phyloP scores from a whole-genome alignment of 2,888 invertebrate genomes.

The Tanytarsus gracilentus region DNA sequence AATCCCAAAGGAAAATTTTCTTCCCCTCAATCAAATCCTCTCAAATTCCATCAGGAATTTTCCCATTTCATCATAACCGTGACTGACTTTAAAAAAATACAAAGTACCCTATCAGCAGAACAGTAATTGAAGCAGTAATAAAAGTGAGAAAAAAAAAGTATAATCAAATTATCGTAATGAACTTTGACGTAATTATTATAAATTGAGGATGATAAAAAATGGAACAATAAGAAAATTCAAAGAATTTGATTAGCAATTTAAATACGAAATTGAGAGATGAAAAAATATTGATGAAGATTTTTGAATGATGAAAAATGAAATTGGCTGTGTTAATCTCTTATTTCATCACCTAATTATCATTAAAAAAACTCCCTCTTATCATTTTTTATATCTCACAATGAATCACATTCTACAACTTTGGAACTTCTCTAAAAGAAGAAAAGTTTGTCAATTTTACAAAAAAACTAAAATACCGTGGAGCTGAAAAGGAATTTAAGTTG shows the following conservation, averaged over 20 bases:
- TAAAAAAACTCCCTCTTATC: background rate
- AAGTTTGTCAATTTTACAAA: too few species aligned
- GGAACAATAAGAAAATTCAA: conserved; percentile 10
- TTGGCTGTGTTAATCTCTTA: conserved; percentile 1
- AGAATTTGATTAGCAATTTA: conserved; percentile 10
- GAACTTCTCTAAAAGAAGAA: too few species aligned
- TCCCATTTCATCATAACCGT: background rate
- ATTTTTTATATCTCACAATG: background rate
- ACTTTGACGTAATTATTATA: background rate
- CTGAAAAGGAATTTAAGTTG: too few species aligned
- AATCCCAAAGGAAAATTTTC: background rate
- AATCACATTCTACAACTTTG: too few species aligned
- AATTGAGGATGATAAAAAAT: background rate
- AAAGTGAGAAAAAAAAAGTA: conserved; percentile 8
- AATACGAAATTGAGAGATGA: background rate
- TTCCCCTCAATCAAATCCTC: background rate
- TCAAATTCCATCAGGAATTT: background rate
- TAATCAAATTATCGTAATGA: background rate
- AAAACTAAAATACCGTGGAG: too few species aligned
- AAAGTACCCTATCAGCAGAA: conserved; percentile 1
- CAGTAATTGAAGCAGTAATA: too few species aligned
- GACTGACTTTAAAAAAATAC: background rate
- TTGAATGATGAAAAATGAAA: background rate
- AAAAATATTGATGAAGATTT: background rate
- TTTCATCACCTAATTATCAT: background rate